phyloP scores from a whole-genome alignment of 2,797 vertebrate species.

The Sebastes goodei region DNA sequence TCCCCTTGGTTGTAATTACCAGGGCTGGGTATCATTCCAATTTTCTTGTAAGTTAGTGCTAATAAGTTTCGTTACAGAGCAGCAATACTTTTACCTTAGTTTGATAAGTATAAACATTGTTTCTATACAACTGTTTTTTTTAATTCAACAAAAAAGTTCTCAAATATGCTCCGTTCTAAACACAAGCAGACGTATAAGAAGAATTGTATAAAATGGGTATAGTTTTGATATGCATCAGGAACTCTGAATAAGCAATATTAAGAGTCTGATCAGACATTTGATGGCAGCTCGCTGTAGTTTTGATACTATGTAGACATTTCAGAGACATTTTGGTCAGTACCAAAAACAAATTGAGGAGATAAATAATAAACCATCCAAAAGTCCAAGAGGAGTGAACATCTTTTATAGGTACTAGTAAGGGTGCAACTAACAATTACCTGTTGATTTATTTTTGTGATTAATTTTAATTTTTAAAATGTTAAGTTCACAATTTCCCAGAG shows the following conservation, averaged over 20 bases:
- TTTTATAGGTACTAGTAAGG: background rate
- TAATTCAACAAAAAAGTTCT: background rate
- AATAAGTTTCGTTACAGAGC: background rate
- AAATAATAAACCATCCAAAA: background rate
- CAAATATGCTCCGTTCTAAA: background rate
- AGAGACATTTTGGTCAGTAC: background rate
- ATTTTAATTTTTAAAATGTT: background rate
- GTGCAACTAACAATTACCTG: background rate
- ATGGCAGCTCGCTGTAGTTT: background rate
- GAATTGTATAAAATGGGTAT: background rate
- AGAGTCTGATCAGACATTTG: background rate
- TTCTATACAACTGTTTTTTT: background rate
- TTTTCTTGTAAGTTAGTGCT: background rate
- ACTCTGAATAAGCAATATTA: background rate
- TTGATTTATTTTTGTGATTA: background rate
- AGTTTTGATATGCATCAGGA: background rate
- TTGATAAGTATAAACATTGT: background rate
- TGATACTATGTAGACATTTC: background rate
- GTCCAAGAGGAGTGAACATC: background rate
- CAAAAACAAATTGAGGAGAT: background rate
- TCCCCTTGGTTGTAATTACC: conserved; percentile 29
- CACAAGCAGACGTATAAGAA: background rate
- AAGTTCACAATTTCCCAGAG: background rate
- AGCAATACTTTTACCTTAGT: background rate
- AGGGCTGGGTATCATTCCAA: background rate